Conservation (phyloP, 1,140 invertebrate genomes). For the Aphelenchoides besseyi region DNA sequence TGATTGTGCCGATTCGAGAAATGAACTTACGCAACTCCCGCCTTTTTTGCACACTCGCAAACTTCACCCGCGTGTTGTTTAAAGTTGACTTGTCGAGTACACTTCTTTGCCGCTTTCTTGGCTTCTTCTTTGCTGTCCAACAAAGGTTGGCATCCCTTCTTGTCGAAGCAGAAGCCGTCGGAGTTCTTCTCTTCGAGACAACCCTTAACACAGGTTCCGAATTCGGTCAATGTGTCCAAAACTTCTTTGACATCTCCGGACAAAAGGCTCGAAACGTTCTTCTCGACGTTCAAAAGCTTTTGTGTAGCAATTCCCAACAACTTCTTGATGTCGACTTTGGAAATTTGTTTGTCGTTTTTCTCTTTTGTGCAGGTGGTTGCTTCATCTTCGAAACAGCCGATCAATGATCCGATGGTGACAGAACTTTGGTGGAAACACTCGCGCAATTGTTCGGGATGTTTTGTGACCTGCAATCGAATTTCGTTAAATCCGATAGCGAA, state of each 20-base stretch:
- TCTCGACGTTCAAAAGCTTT: not conserved
- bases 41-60: constrained; percentile 14
- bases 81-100: constrained; percentile 3
- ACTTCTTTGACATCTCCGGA: not conserved
- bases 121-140: constrained; percentile 4
- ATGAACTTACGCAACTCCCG: constrained; percentile 7
- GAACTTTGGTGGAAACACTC: not conserved
- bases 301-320: not conserved
- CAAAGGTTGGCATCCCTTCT: constrained; percentile 18
- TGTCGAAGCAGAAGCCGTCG: constrained; percentile 31
- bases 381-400: constrained; percentile 10
- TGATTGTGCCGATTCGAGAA: not conserved
- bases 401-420: not conserved
- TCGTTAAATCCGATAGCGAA: no score
- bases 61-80: constrained; percentile 10
- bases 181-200: constrained; percentile 30
- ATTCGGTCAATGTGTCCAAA: constrained; percentile 18
- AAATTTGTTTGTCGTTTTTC: not conserved
- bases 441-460: not conserved
- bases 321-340: not conserved
- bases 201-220: constrained; percentile 30
- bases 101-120: constrained; percentile 19
- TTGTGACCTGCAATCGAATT: no score
- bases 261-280: not conserved
- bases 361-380: constrained; percentile 15